Percentiles rank a stretch among this genome's conserved stretches.
Conservation (phyloP, 2,113 vertebrate species). For the Stegostoma tigrinum region DNA sequence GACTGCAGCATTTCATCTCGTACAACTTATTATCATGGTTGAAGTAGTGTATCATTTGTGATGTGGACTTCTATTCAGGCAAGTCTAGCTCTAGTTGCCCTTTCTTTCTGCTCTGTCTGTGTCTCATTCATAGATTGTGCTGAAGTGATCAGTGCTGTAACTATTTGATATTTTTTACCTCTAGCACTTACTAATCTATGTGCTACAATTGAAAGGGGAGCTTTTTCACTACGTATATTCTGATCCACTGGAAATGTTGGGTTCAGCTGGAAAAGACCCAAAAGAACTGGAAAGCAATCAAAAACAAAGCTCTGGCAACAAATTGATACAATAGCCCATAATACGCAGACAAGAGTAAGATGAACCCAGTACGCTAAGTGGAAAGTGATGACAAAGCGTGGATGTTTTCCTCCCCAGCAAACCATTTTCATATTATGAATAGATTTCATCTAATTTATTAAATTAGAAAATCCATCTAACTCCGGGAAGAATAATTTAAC, state of each 20-base stretch:
- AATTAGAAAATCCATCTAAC: background rate
- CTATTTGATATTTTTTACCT: background rate
- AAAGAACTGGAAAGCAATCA: background rate
- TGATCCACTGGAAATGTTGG: background rate
- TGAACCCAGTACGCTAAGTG: background rate
- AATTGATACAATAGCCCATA: background rate
- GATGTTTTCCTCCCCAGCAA: background rate
- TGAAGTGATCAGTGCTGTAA: background rate
- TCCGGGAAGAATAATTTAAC: background rate
- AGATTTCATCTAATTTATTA: slow-evolving; percentile 6
- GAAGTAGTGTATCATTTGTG: background rate
- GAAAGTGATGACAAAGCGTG: background rate
- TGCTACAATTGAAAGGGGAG: background rate
- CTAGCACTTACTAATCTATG: background rate
- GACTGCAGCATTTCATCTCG: slow-evolving; percentile 2
- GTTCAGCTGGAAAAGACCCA: background rate
- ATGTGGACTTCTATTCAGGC: background rate
- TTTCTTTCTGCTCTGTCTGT: background rate
- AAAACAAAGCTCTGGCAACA: background rate
- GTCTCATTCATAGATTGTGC: background rate
- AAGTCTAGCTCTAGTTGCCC: background rate
- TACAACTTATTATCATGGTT: background rate
- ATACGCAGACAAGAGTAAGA: background rate
- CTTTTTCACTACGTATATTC: background rate
- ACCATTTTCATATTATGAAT: slow-evolving; percentile 1